Percentiles rank a stretch among this genome's conserved stretches.
These are phyloP conservation scores for Spea multiplicata DNA, from an alignment of 2,113 vertebrate species.

Conservation along the genomic window DNA sequence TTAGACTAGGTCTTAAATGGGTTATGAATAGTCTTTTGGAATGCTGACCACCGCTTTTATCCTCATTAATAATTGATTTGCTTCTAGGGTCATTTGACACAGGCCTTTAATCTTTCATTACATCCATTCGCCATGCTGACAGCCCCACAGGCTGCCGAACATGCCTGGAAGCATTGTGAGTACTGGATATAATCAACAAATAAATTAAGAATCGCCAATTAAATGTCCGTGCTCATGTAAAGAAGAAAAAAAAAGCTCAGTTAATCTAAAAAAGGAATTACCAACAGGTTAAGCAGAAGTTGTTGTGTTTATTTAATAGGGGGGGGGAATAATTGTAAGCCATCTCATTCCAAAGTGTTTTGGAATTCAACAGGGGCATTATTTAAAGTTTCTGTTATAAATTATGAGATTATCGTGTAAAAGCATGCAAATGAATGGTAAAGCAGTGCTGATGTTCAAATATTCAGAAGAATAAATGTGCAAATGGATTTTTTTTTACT, in stretches of 20 bases:
- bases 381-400: too few species aligned
- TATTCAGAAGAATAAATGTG: too few species aligned
- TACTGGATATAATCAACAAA: not conserved
- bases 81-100: slow-evolving; percentile 55
- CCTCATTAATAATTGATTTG: slow-evolving; percentile 3
- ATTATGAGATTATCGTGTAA: not conserved
- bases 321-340: too few species aligned
- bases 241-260: too few species aligned
- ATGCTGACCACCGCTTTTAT: not conserved
- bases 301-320: too few species aligned
- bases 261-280: too few species aligned
- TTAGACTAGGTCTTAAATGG: not conserved
- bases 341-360: too few species aligned
- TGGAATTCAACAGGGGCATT: too few species aligned
- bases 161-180: slow-evolving; percentile 73
- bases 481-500: not conserved
- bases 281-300: too few species aligned
- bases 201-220: too few species aligned
- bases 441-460: too few species aligned
- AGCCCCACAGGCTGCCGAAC: slow-evolving; percentile 72
- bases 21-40: not conserved
- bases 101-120: slow-evolving; percentile 70
- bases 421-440: not conserved
- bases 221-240: not conserved
- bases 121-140: slow-evolving; percentile 82